These are phyloP conservation scores for Neotoma lepida DNA, from an alignment of 2,113 vertebrate species.

Conservation along the genomic window DNA sequence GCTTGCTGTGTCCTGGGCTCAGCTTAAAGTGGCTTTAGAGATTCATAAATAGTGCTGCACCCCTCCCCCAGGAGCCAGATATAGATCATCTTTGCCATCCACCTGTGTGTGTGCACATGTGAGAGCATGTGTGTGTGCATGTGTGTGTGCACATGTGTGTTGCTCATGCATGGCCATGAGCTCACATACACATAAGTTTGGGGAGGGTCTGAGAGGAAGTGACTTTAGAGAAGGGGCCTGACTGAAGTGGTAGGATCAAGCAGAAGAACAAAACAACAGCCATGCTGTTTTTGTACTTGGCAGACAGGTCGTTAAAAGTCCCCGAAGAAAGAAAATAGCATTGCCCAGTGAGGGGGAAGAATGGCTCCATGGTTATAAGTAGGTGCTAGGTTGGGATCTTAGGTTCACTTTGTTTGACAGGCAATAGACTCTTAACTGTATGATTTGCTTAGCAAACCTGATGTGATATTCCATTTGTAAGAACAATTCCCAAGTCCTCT, in stretches of 20 bases:
- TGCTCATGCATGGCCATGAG: not conserved
- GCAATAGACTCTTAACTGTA: not conserved
- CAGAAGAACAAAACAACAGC: not conserved
- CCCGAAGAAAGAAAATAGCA: not conserved
- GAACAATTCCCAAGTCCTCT: not conserved
- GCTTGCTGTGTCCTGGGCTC: not conserved
- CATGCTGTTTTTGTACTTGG: not conserved
- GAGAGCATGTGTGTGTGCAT: not conserved
- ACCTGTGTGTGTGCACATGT: not conserved
- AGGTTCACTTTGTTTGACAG: not conserved
- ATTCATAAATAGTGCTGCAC: not conserved
- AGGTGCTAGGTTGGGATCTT: not conserved
- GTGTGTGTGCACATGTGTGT: too few relatives aligned
- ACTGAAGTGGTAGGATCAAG: not conserved
- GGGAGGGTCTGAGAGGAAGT: not conserved
- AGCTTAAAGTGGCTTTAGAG: not conserved
- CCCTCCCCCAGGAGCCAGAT: not conserved
- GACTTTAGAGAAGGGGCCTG: not conserved
- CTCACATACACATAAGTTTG: not conserved
- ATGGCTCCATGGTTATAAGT: not conserved
- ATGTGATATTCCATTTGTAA: not conserved
- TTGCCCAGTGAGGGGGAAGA: slow-evolving; percentile 9
- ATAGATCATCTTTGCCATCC: not conserved
- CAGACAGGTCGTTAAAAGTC: not conserved
- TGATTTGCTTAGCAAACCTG: not conserved